These are phyloP conservation scores for Paraplagusia blochii DNA, from an alignment of 2,113 vertebrate species.

Conservation along the genomic window DNA sequence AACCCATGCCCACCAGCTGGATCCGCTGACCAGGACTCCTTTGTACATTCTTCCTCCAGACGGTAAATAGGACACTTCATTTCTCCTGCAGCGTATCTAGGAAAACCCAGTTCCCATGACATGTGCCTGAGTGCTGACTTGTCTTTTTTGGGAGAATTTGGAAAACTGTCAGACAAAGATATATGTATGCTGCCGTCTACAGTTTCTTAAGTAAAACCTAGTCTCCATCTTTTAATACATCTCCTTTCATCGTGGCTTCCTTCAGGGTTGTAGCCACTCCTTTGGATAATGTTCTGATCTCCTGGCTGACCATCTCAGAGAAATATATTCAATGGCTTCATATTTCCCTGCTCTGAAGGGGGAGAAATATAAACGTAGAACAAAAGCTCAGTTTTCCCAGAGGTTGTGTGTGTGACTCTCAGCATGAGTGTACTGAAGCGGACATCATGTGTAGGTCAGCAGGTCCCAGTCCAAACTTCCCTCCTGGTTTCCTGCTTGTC, in stretches of 20 bases:
- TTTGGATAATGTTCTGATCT: too few species aligned
- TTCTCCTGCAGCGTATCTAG: conserved; percentile 7
- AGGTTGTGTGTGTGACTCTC: conserved; percentile 13
- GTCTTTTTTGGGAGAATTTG: not conserved
- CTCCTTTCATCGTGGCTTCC: too few species aligned
- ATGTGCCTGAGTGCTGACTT: not conserved
- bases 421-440: conserved; percentile 6
- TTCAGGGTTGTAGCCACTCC: too few species aligned
- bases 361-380: conserved; percentile 29
- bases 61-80: conserved; percentile 30
- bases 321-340: too few species aligned
- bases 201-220: too few species aligned
- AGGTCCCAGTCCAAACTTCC: conserved; percentile 45
- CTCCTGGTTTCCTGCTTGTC: conserved; percentile 37
- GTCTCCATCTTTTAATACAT: too few species aligned
- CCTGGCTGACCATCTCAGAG: too few species aligned
- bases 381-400: conserved; percentile 18
- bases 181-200: not conserved
- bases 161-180: not conserved
- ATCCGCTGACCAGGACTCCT: conserved; percentile 31
- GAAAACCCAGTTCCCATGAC: conserved; percentile 1
- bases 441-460: conserved; percentile 48
- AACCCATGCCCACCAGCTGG: conserved; percentile 31
- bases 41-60: conserved; percentile 43
- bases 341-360: not conserved